Evolutionary conservation across 2,113 vertebrate genomes (phyloP).

Genomic region (Corythornis cristatus): DNA sequence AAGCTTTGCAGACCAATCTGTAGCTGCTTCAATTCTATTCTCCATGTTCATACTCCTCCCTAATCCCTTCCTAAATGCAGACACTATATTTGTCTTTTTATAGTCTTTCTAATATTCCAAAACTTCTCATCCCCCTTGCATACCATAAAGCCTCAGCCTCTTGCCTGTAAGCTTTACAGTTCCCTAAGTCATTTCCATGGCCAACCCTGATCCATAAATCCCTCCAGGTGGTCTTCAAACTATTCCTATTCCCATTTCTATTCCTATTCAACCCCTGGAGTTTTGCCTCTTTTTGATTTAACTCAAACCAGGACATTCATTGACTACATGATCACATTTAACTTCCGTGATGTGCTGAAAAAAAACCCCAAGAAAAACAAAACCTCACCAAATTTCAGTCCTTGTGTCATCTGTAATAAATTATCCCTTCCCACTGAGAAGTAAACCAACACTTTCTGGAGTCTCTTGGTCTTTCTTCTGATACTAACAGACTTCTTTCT

Average conservation of each 20-base stretch:
- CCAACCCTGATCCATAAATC: background rate
- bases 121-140: background rate
- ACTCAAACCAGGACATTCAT: background rate
- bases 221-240: background rate
- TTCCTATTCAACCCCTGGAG: background rate
- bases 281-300: background rate
- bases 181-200: background rate
- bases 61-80: background rate
- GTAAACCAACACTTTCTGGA: background rate
- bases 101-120: background rate
- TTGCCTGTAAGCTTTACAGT: background rate
- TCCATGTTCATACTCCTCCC: background rate
- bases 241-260: background rate
- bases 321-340: background rate
- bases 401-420: background rate
- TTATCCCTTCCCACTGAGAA: background rate
- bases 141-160: background rate
- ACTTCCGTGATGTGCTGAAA: background rate
- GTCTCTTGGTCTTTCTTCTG: background rate
- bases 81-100: background rate
- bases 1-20: background rate
- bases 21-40: background rate
- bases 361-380: background rate
- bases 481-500: background rate
- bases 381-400: background rate